Percentiles rank a stretch among this genome's conserved stretches.
phyloP scores from a whole-genome alignment of 2,797 vertebrate species.

The Eulemur rubriventer region DNA sequence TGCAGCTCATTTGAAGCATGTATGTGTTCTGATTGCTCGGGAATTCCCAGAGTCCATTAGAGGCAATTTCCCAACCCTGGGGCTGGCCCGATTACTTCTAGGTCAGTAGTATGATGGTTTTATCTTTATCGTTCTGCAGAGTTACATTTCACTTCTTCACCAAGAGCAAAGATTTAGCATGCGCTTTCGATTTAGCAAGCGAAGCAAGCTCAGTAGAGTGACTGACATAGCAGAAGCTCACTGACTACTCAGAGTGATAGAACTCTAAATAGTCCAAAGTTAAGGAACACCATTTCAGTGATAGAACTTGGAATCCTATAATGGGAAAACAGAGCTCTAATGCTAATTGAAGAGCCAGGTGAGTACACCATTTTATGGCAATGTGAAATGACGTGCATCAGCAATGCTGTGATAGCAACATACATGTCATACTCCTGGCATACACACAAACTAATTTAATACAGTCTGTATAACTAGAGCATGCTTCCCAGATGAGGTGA shows the following conservation, averaged over 20 bases:
- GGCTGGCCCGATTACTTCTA: neutral
- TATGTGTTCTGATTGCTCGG: neutral
- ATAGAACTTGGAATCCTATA: neutral
- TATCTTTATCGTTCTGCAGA: neutral
- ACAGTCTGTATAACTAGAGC: neutral
- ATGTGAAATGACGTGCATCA: neutral
- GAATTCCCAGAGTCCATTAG: neutral
- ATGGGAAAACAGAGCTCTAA: neutral
- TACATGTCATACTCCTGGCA: neutral
- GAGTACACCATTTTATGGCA: neutral
- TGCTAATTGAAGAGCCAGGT: neutral
- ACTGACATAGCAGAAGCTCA: neutral
- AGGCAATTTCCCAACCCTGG: neutral
- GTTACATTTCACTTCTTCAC: neutral
- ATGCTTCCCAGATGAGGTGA: neutral
- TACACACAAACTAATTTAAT: neutral
- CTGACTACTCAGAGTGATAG: neutral
- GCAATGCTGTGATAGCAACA: neutral
- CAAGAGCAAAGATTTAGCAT: neutral
- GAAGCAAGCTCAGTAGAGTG: neutral
- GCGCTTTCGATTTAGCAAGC: neutral
- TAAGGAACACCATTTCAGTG: neutral
- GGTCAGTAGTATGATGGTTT: neutral
- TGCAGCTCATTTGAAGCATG: neutral
- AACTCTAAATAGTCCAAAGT: neutral